Conservation (phyloP, 2,797 vertebrate species). For the Carcharodon carcharias region DNA sequence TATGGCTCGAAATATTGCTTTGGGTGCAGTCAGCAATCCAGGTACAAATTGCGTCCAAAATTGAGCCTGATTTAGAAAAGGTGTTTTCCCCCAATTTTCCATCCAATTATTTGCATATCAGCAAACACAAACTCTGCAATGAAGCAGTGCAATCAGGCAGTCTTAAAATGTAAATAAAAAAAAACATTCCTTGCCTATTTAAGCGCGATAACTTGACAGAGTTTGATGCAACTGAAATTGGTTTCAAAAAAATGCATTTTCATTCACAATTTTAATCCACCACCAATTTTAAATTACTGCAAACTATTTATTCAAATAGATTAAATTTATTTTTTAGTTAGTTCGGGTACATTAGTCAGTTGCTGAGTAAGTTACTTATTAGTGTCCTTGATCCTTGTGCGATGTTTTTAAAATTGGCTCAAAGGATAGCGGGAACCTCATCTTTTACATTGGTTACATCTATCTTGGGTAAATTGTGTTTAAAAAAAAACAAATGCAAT, state of each 20-base stretch:
- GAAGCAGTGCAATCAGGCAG: background rate
- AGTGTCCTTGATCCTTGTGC: too few species aligned
- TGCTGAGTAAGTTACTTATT: background rate
- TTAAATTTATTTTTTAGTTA: background rate
- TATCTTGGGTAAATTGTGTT: background rate
- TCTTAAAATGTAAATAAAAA: background rate
- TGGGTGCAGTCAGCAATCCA: background rate
- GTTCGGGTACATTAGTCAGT: too few species aligned
- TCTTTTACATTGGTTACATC: background rate
- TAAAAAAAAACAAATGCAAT: background rate
- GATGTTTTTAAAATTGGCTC: background rate
- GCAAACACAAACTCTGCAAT: background rate
- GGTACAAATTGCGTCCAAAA: background rate
- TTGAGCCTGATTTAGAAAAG: background rate
- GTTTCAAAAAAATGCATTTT: too few species aligned
- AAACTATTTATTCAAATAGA: too few species aligned
- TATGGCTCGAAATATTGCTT: background rate
- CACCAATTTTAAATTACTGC: too few species aligned
- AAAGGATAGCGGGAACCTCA: background rate
- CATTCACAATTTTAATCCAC: too few species aligned
- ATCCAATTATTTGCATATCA: background rate
- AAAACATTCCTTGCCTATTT: too few species aligned
- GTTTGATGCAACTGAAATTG: too few species aligned
- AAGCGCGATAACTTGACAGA: too few species aligned
- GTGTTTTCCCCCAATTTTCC: background rate